phyloP scores from a whole-genome alignment of 2,113 vertebrate genomes.

The Pseudorectes ferrugineus region DNA sequence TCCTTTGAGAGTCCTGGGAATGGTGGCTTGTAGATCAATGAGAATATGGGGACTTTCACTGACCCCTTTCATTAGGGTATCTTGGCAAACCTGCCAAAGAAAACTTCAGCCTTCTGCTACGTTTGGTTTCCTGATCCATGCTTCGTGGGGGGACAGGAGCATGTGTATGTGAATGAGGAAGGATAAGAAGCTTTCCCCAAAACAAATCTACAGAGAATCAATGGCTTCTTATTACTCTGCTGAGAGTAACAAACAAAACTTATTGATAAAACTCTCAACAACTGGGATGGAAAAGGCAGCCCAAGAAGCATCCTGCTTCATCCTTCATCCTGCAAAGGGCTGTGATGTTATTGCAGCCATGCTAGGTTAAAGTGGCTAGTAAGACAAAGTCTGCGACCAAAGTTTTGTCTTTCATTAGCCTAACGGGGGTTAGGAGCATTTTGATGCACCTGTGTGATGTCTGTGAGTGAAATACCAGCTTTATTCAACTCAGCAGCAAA shows the following conservation, averaged over 20 bases:
- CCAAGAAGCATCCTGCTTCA: neutral
- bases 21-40: neutral
- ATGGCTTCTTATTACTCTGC: neutral
- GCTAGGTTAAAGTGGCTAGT: neutral
- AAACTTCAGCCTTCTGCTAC: constrained; percentile 26
- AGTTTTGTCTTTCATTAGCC: neutral
- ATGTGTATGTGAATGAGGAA: rapidly evolving
- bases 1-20: neutral
- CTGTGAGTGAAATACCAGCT: neutral
- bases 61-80: constrained; percentile 20
- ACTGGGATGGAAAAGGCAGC: neutral
- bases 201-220: neutral
- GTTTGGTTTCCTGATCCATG: neutral
- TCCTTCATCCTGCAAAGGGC: neutral
- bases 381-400: neutral
- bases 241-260: neutral
- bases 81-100: constrained; percentile 23
- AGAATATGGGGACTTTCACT: constrained; percentile 31
- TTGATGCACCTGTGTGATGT: neutral
- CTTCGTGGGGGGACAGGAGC: neutral
- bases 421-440: neutral
- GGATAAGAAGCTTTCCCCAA: neutral
- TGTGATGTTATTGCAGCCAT: neutral
- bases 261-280: neutral
- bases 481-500: neutral